These are phyloP conservation scores for Phrynocephalus vlangalii DNA, from an alignment of 2,797 vertebrate genomes.

Conservation along the genomic window DNA sequence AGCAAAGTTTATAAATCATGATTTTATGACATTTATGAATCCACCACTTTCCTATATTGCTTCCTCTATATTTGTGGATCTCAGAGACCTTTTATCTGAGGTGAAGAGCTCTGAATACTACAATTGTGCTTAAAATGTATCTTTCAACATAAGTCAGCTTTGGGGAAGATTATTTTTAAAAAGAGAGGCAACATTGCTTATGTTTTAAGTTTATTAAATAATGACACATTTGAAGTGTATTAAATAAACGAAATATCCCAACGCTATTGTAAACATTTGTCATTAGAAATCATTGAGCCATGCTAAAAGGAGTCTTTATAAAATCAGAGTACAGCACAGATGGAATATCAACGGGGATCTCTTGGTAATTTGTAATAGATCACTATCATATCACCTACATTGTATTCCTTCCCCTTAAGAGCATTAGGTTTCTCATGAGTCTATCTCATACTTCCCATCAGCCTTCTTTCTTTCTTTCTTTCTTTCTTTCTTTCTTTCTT, in stretches of 20 bases:
- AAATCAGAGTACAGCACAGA: neutral
- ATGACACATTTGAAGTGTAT: neutral
- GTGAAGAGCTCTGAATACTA: neutral
- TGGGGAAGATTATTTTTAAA: neutral
- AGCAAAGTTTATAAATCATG: neutral
- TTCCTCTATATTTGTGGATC: neutral
- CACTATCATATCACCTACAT: neutral
- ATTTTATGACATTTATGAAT: slow-evolving; percentile 24
- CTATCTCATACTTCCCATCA: neutral
- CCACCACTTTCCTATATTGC: slow-evolving; percentile 9
- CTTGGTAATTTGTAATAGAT: neutral
- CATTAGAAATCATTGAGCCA: neutral
- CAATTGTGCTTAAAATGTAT: neutral
- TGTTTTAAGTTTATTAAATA: neutral
- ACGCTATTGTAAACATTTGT: neutral
- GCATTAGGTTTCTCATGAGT: neutral
- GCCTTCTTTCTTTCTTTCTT: neutral
- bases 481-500: neutral
- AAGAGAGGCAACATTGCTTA: neutral
- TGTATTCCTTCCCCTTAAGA: neutral
- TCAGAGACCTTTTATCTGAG: neutral
- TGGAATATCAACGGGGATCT: neutral
- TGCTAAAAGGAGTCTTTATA: neutral
- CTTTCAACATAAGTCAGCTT: neutral
- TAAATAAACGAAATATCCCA: neutral